Evolutionary conservation across 2,113 vertebrate species (phyloP), one percentile per base, ranked within the genome.

Genomic region (Conger conger): DNA sequence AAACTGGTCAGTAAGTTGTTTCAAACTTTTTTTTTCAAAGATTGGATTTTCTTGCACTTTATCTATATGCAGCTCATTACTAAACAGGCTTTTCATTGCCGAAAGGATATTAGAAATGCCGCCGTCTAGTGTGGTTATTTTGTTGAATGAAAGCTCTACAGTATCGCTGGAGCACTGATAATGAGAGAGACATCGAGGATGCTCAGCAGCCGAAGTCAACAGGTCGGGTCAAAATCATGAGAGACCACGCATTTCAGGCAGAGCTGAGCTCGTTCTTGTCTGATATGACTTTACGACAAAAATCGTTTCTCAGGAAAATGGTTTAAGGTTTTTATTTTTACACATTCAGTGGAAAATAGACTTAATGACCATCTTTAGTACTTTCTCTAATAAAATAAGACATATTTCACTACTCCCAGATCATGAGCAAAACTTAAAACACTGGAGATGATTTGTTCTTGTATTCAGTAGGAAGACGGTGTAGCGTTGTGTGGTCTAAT

Each of bases 361-460:
- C n/a, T n/a, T n/a, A 50, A 15, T 13, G 45, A 50, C 11, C 6
- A 50, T 50, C 11, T 50, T 50, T 13, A 50, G 11, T 50, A 50
- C 45, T 50, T 50, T 50, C 45, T 50, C 11, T 50, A 50, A 68
- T 23, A 68, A 73, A 33, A 33, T 33, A 73, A 13, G n/a, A 63
- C 23, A 20, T 33, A 9, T 33, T 73, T 73, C 5, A 73, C 68
- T 73, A 13, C 68, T 73, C n/a, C 68, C 68, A 11, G n/a, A 33
- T 73, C 68, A n/a, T 33, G 11, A 73, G 27, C 57, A 63, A 42
- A 77, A 68, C 35, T 6, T 18, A 38, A 16, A 45, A 17, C 35
- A 57, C 35, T n/a, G 83, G 54, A 35, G 76, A 79, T 38, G 35
- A 57, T 78, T 84, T 84, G 68, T 76, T 84, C 83, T 54, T 84